Percentiles rank a stretch among this genome's conserved stretches.
Evolutionary conservation across 2,888 invertebrate genomes (phyloP).

Genomic region (Rhopalosiphum nymphaeae): DNA sequence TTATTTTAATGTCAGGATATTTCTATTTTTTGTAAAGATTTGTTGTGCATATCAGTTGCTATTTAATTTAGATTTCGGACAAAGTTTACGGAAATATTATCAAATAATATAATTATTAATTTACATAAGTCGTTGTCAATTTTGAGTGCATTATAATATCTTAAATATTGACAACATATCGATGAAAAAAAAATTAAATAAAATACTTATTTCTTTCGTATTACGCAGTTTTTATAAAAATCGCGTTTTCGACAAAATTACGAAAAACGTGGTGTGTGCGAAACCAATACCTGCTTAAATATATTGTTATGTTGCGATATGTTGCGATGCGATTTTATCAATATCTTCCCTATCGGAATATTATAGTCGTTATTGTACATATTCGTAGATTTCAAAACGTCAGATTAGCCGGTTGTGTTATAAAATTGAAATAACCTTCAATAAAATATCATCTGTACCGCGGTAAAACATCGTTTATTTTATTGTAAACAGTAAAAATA

Average conservation of each 20-base stretch:
- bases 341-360: background rate
- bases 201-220: background rate
- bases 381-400: background rate
- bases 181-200: background rate
- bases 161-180: background rate
- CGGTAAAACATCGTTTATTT: background rate
- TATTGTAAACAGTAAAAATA: conserved; percentile 1
- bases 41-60: background rate
- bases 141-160: background rate
- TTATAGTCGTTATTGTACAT: background rate
- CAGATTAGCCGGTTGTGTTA: background rate
- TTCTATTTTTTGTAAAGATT: background rate
- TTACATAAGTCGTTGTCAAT: background rate
- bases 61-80: too few species aligned
- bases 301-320: background rate
- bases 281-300: background rate
- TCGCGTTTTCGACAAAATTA: background rate
- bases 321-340: background rate
- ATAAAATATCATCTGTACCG: background rate
- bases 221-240: background rate
- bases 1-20: background rate
- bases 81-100: too few species aligned
- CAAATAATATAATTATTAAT: background rate
- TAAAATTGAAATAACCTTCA: background rate
- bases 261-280: background rate